Base-by-base conservation (phyloP, 1,140 invertebrate species). In the Steinernema khuongi region DNA sequence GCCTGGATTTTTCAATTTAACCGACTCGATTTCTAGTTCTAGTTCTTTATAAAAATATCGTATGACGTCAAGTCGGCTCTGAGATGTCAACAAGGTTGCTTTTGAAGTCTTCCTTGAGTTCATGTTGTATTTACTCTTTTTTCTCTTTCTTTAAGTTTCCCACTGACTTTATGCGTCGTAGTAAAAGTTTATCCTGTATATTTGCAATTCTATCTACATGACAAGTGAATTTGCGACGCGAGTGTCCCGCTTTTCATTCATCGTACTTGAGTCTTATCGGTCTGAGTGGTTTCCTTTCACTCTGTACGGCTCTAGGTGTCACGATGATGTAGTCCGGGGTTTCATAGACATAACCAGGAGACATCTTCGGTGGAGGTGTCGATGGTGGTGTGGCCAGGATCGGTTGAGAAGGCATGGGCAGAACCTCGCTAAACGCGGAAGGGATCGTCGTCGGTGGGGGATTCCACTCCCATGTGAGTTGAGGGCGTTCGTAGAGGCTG, bases 251-350 rank as follows among this genome's bases (percentile, higher is more conserved):
- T n/a, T 41, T n/a, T 41, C 36, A 41, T 11, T 60, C 50, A 22
- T 60, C 50, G 50, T n/a, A 60, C 50, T 60, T 60, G 50, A 60
- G 22, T 60, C 50, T 14, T 2, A 60, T 17, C 50, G 50, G 50
- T 26, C 50, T 14, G 19, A 60, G 11, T 4, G 50, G 50, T 60
- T 60, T 60, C 7, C 50, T 14, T 26, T 60, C 50, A 26, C 11
- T 17, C 50, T 60, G 50, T 17, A 26, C 22, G 4, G 11, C 11
- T 2, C 50, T 7, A 7, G 50, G 50, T n/a, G 50, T 60, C 7
- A 60, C 50, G 22, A 60, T 60, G 50, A 17, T n/a, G 50, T 60
- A 60, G 50, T 60, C 50, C 2, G 50, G 50, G 14, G 50, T 60
- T 22, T 11, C 50, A 22, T 14, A 60, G 14, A 14, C 50, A 11